phyloP scores from a whole-genome alignment of 2,888 invertebrate species.

The Euclidia mi region DNA sequence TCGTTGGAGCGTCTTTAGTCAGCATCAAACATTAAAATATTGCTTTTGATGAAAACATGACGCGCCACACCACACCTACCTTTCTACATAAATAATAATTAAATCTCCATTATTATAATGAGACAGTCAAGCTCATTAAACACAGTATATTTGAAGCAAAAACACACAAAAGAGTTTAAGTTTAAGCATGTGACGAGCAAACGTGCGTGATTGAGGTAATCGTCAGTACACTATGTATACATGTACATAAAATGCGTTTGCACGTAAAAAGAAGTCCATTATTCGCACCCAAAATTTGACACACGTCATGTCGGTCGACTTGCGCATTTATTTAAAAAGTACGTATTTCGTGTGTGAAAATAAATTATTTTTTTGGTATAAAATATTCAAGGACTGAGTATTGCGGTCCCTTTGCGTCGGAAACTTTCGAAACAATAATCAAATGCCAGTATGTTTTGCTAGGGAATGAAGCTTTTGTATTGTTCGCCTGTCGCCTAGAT shows the following conservation, averaged over 20 bases:
- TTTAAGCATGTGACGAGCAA: conserved; percentile 45
- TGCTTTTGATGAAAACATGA: too few relatives aligned
- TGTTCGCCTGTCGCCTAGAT: too few relatives aligned
- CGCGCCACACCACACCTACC: too few relatives aligned
- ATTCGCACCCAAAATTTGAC: conserved; percentile 71
- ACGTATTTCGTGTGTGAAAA: conserved; percentile 27
- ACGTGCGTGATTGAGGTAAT: conserved; percentile 40
- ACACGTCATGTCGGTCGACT: conserved; percentile 57
- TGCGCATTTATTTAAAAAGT: conserved; percentile 58
- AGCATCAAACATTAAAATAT: too few relatives aligned
- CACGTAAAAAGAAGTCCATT: conserved; percentile 71
- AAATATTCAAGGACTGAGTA: conserved; percentile 21
- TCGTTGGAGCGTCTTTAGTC: too few relatives aligned
- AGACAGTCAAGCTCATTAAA: too few relatives aligned
- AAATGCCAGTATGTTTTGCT: neutral
- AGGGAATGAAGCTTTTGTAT: too few relatives aligned
- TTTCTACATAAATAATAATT: too few relatives aligned
- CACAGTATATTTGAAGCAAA: neutral
- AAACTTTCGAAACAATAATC: neutral
- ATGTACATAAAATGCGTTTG: conserved; percentile 63
- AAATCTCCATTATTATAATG: too few relatives aligned
- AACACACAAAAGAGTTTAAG: conserved; percentile 37
- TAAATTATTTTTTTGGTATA: conserved; percentile 38
- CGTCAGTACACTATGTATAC: conserved; percentile 50
- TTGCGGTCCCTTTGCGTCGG: neutral